phyloP scores from a whole-genome alignment of 2,113 vertebrate genomes.

The Mesocricetus auratus region DNA sequence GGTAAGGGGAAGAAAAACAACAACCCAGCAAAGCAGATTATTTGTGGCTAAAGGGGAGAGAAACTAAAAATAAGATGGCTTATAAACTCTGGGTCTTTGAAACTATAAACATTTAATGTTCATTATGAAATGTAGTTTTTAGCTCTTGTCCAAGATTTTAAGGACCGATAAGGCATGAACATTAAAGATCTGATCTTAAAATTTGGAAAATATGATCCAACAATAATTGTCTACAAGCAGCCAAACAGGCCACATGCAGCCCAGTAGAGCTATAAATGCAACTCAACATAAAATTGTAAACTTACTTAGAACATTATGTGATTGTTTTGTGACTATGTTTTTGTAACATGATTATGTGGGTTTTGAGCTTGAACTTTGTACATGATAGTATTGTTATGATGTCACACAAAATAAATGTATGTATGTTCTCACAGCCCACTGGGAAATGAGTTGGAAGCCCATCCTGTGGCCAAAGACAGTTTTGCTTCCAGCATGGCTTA shows the following conservation, averaged over 20 bases:
- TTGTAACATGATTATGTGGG: neutral
- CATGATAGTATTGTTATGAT: neutral
- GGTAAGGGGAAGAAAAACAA: slow-evolving; percentile 53
- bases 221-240: neutral
- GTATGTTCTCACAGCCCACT: neutral
- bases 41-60: slow-evolving; percentile 35
- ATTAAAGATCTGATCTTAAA: slow-evolving; percentile 62
- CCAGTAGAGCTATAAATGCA: neutral
- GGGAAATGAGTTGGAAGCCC: neutral
- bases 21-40: neutral
- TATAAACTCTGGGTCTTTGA: slow-evolving; percentile 53
- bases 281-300: neutral
- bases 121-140: slow-evolving; percentile 50
- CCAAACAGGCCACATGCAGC: neutral
- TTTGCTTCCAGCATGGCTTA: neutral
- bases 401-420: neutral
- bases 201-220: slow-evolving; percentile 48
- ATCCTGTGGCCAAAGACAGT: neutral
- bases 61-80: slow-evolving; percentile 18
- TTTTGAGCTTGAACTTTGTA: neutral
- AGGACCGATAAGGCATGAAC: slow-evolving; percentile 27
- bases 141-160: slow-evolving; percentile 35
- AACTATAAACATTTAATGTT: slow-evolving; percentile 52
- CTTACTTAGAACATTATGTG: neutral
- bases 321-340: neutral